Evolutionary conservation across 2,888 invertebrate genomes (phyloP), one percentile per base, ranked within the genome.

Genomic region (Chloroclystis v-ata): DNA sequence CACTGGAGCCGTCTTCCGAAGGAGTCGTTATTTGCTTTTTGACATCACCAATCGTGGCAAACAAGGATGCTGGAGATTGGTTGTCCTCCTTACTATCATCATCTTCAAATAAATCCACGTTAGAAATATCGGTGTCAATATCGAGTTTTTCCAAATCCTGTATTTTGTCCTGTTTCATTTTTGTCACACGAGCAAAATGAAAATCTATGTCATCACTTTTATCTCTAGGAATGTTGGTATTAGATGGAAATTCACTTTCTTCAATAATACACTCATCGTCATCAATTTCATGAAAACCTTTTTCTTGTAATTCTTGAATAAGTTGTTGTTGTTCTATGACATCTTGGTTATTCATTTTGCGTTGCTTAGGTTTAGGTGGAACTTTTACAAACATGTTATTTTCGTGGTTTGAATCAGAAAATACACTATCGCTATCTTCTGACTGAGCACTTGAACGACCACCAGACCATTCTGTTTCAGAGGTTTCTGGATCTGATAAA

Each of bases 401-500:
- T 49, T 92, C 92, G 47, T 90, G 90, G 37, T 90, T 88, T n/a
- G 89, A 89, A 65, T 93, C 93, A 0, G 92, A 93, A 75, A 93
- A 91, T 0, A 92, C 90, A 61, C 92, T 90, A 53, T 94, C 94
- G 66, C 93, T 92, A 67, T 95, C 95, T 46, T 93, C 92, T 25
- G 94, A 93, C 56, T 93, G 92, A 11, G 93, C 91, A 68, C 92
- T 92, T 14, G 90, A 91, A 54, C 89, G 67, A 10, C 89, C 89
- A 30, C 91, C 91, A 45, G 90, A 88, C 89, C 89, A 93, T 68
- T 93, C 93, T 3, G 91, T 92, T 75, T 93, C 93, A 0, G 93
- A 93, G 37, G 93, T 92, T 75, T 94, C 94, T 2, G 93, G 93
- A 68, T 94, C 94, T 8, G 94, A 94, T 40, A 94, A 68, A 0